These are phyloP conservation scores for Pristionchus japonicus DNA, from an alignment of 2,888 invertebrate species.

Conservation along the genomic window DNA sequence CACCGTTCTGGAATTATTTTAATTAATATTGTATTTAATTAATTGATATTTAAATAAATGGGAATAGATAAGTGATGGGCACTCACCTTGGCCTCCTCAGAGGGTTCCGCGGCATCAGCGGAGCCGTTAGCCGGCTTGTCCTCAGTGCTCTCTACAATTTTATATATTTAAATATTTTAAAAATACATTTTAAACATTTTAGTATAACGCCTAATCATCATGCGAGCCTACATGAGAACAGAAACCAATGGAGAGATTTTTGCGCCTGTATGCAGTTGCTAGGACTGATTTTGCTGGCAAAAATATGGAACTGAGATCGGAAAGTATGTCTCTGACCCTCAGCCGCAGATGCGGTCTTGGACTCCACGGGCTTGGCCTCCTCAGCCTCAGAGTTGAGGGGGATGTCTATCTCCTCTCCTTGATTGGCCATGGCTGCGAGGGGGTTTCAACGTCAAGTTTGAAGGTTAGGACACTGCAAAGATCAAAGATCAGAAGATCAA, in stretches of 20 bases:
- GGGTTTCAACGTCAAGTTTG: slow-evolving; percentile 32
- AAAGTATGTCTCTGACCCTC: not conserved
- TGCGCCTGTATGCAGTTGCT: not conserved
- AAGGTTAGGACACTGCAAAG: not conserved
- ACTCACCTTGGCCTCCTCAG: not conserved
- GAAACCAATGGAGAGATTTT: not conserved
- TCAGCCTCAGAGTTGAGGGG: slow-evolving; percentile 28
- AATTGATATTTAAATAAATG: not conserved
- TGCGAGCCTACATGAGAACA: not conserved
- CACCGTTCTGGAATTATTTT: slow-evolving; percentile 11
- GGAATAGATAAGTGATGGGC: not conserved
- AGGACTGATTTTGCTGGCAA: not conserved
- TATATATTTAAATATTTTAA: not conserved
- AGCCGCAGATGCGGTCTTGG: slow-evolving; percentile 28
- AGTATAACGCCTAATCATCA: not conserved
- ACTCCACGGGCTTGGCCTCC: slow-evolving; percentile 40
- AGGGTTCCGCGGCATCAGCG: slow-evolving; percentile 4
- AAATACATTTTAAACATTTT: not conserved
- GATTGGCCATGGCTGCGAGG: slow-evolving; percentile 40
- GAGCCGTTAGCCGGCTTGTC: slow-evolving; percentile 13
- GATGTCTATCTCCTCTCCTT: slow-evolving; percentile 26
- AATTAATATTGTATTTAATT: not conserved
- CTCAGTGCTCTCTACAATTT: not conserved
- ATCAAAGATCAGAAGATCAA: not conserved
- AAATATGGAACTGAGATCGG: too few species aligned